Conservation (phyloP, 2,113 vertebrate genomes). For the Baryphthengus martii region DNA sequence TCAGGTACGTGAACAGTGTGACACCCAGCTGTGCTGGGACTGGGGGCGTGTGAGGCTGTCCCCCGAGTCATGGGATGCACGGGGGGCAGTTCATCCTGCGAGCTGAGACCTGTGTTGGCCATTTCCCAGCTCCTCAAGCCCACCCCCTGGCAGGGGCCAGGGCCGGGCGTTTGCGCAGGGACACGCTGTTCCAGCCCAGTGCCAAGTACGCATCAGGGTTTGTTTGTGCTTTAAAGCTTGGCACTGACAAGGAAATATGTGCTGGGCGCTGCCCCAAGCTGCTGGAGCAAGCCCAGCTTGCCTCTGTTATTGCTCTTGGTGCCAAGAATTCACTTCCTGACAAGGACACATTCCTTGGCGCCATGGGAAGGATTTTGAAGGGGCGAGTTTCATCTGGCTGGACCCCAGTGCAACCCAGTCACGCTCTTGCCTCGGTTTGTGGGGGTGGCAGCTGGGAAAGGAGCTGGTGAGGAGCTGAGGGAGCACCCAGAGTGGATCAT, state of each 20-base stretch:
- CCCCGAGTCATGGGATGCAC: background rate
- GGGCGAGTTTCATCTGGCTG: background rate
- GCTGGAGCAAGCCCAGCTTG: background rate
- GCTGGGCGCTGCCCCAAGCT: background rate
- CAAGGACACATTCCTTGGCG: background rate
- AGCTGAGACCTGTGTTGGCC: background rate
- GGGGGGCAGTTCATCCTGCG: background rate
- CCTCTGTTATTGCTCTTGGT: background rate
- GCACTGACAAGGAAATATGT: background rate
- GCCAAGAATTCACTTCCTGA: background rate
- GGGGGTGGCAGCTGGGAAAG: background rate
- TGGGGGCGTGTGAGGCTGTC: too few species aligned
- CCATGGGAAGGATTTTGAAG: background rate
- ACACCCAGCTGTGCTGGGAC: background rate
- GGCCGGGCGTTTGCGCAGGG: background rate
- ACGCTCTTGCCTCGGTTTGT: accelerated
- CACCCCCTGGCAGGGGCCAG: background rate
- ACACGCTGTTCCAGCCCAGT: background rate
- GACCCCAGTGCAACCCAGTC: accelerated
- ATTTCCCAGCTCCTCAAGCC: background rate
- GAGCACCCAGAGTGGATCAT: accelerated
- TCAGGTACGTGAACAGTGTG: too few species aligned
- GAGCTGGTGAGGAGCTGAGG: background rate
- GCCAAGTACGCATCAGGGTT: background rate
- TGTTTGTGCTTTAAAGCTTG: background rate